Evolutionary conservation across 2,797 vertebrate species (phyloP), one percentile per base, ranked within the genome.

Genomic region (Sebastes ruberrimus): DNA sequence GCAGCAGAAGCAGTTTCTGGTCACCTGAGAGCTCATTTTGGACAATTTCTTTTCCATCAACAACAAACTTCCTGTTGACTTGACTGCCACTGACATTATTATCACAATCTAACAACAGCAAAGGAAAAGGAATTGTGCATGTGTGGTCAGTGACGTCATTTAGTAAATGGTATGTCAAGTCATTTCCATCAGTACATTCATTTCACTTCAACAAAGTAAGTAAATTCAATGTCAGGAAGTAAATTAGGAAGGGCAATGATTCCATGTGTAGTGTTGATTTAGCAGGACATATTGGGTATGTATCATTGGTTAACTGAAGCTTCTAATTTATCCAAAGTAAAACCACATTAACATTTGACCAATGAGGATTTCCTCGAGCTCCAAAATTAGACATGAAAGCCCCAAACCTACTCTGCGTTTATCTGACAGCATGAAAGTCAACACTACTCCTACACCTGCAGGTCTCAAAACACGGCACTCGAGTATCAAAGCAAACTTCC

Each of bases 11-110:
- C 49, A 16, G 2, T 61, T 76, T 10, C 25, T 16, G 77, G 82
- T 79, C 84, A 84, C 75, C 61, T 85, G 84, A 85, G 79, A 86
- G 69, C 64, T 65, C 1, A 81, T 87, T 88, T 74, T 32, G 25
- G 3, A 27, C 68, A 64, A 57, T 85, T 83, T 69, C 1, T 3
- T 55, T 76, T 82, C 38, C 75, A 65, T 52, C 66, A 82, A 18
- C 35, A 27, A 33, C 46, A 67, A 22, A 81, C 69, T 78, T 86
- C 70, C 89, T 70, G 65, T 70, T 30, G 33, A 68, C 14, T n/a
- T 6, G 14, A 72, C 27, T n/a, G 56, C 0, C 10, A 4, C 25
- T 2, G n/a, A 18, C 74, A 20, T 78, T 33, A 22, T 78, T 33
- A 69, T 66, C 35, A 11, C 10, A 16, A 42, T 61, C 57, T 8